Percentiles rank a stretch among this genome's conserved stretches.
These are phyloP conservation scores for Odocoileus hemionus DNA, from an alignment of 2,113 vertebrate genomes.

Conservation along the genomic window DNA sequence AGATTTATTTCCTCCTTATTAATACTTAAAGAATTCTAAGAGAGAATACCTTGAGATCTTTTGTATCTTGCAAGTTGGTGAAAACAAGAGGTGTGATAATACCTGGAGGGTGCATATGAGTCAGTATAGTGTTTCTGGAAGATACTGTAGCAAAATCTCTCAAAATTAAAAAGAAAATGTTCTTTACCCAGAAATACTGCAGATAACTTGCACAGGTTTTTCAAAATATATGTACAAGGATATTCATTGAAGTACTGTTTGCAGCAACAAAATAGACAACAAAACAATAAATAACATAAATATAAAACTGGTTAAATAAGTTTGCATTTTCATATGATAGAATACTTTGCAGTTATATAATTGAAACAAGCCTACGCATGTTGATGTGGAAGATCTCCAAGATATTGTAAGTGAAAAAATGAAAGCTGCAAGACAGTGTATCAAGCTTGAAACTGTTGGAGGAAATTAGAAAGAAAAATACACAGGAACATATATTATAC, in stretches of 20 bases:
- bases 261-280: background rate
- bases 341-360: background rate
- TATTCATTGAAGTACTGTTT: background rate
- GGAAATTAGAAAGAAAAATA: constrained; percentile 29
- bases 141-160: background rate
- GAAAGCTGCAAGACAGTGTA: background rate
- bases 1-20: background rate
- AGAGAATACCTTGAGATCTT: background rate
- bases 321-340: background rate
- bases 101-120: background rate
- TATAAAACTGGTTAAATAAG: background rate
- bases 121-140: background rate
- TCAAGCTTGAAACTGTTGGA: background rate
- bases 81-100: background rate
- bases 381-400: background rate
- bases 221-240: background rate
- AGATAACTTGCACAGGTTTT: background rate
- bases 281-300: background rate
- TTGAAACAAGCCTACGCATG: background rate
- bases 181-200: background rate
- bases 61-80: background rate
- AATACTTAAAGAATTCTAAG: background rate
- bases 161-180: background rate
- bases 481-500: background rate
- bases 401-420: background rate